Percentiles rank a stretch among this genome's conserved stretches.
Conservation (phyloP, 2,888 invertebrate species). For the Lymantria monacha region DNA sequence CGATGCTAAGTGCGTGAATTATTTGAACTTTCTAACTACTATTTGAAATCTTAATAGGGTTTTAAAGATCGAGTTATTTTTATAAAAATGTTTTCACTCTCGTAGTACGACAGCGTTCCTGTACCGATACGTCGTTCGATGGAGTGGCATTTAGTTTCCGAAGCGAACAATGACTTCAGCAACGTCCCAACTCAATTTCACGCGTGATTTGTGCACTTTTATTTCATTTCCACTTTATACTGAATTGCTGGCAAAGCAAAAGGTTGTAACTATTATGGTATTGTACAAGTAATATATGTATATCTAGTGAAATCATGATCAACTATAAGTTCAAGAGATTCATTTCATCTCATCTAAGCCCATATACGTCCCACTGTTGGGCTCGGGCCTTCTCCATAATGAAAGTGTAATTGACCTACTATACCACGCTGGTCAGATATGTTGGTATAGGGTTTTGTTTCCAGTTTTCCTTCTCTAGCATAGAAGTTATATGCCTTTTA, state of each 20-base stretch:
- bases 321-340: too few species aligned
- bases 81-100: slow-evolving; percentile 18
- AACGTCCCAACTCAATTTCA: slow-evolving; percentile 75
- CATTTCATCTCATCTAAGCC: too few species aligned
- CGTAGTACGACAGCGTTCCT: slow-evolving; percentile 13
- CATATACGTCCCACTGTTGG: too few species aligned
- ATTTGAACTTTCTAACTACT: slow-evolving; percentile 12
- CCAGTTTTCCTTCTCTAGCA: too few species aligned
- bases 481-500: too few species aligned
- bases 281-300: slow-evolving; percentile 6
- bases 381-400: too few species aligned
- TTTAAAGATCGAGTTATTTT: slow-evolving; percentile 14
- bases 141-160: slow-evolving; percentile 52
- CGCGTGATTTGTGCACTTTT: slow-evolving; percentile 77
- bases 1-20: slow-evolving; percentile 8
- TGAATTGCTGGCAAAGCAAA: slow-evolving; percentile 42
- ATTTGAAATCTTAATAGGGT: slow-evolving; percentile 15
- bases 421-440: too few species aligned
- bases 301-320: too few species aligned
- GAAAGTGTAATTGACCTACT: too few species aligned
- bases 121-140: slow-evolving; percentile 32
- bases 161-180: slow-evolving; percentile 63
- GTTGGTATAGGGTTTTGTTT: too few species aligned
- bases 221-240: slow-evolving; percentile 67
- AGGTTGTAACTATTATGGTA: slow-evolving; percentile 11